phyloP scores from a whole-genome alignment of 2,113 vertebrate genomes.

The Anas platyrhynchos region DNA sequence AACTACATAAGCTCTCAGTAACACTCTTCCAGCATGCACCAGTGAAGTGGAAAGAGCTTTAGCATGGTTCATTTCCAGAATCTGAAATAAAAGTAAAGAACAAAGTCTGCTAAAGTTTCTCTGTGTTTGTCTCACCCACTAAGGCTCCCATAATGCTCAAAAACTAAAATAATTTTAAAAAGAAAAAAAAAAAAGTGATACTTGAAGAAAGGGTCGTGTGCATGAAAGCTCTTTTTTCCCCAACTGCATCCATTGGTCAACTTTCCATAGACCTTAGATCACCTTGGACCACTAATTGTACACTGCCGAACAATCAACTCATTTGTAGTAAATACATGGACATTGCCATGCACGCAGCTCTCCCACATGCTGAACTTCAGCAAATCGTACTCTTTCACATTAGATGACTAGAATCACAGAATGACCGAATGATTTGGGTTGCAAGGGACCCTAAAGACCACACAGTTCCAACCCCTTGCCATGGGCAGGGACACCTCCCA shows the following conservation, averaged over 20 bases:
- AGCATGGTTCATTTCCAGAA: slow-evolving; percentile 9
- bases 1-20: slow-evolving; percentile 38
- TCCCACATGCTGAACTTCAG: too few species aligned
- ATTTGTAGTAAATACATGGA: not conserved
- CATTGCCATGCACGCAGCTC: too few species aligned
- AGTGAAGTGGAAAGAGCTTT: slow-evolving; percentile 37
- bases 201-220: not conserved
- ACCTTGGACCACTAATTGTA: not conserved
- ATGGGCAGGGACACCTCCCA: too few species aligned
- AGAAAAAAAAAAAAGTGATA: not conserved
- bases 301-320: not conserved
- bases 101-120: slow-evolving; percentile 20
- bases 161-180: not conserved
- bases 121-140: not conserved
- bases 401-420: too few species aligned
- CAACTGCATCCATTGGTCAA: not conserved
- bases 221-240: not conserved
- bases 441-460: too few species aligned
- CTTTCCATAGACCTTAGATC: not conserved
- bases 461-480: too few species aligned
- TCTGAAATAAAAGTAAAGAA: slow-evolving; percentile 55
- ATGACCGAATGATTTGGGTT: too few species aligned
- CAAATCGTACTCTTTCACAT: too few species aligned
- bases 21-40: not conserved
- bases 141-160: not conserved